Evolutionary conservation across 2,888 invertebrate species (phyloP), one percentile per base, ranked within the genome.

Genomic region (Epirrhoe tristata): DNA sequence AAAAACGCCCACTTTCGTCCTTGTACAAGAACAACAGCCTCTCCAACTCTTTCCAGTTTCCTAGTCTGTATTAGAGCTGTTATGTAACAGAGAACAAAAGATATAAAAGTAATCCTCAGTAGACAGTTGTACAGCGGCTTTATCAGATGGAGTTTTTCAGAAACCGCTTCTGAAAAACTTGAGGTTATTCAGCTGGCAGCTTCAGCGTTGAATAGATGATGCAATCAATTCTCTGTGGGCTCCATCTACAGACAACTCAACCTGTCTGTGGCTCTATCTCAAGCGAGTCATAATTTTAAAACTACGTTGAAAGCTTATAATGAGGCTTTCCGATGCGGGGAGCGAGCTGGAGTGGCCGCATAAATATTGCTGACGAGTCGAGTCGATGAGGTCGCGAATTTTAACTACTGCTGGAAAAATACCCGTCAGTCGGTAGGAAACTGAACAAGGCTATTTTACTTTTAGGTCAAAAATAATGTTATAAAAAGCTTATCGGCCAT

Each of bases 291-390:
- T 84, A 84, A 82, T 79, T 84, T 83, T 82, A 81, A 85, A 86
- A 85, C 78, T 79, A 78, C 79, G 81, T 76, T 84, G 84, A 85
- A 86, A 85, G 81, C 81, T 85, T 81, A 83, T 85, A 87, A 89
- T 84, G 85, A 88, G 81, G 78, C 80, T 73, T 78, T 81, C 73
- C 72, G 76, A 81, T 80, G 75, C 78, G 74, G 79, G 77, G 71
- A 80, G 81, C 76, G 76, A 74, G 58, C 77, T 80, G 76, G 77
- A 84, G 84, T 84, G 79, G 80, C 75, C 78, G 75, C 79, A 85
- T 84, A 83, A 86, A 86, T 87, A 85, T 82, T 81, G 81, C 80
- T 79, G 77, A 77, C 77, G 80, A 77, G 77, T 75, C 77, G 77
- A 77, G 74, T 77, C 79, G 81, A 81, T 82, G 80, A 79, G 77